Percentiles rank a stretch among this genome's conserved stretches.
These are phyloP conservation scores for Cranoglanis bouderius DNA, from an alignment of 2,113 vertebrate genomes.

Conservation along the genomic window DNA sequence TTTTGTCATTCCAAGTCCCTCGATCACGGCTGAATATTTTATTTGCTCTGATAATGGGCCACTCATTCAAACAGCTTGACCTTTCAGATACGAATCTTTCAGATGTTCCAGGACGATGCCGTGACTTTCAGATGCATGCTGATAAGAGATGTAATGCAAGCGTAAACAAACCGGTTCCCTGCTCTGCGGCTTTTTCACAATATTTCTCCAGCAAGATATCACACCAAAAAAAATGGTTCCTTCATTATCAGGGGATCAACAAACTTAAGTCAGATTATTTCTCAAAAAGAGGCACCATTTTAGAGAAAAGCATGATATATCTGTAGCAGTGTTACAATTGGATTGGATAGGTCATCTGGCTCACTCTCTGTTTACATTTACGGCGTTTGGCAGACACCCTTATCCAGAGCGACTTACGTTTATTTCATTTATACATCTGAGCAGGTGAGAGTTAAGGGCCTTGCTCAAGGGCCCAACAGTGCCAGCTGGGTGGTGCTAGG, in stretches of 20 bases:
- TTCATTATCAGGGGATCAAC: neutral
- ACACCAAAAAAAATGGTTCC: neutral
- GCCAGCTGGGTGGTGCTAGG: too few species aligned
- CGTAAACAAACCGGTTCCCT: constrained; percentile 38
- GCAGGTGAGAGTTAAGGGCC: too few species aligned
- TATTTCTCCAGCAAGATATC: constrained; percentile 18
- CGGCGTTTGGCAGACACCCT: too few species aligned
- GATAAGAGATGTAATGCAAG: constrained; percentile 15
- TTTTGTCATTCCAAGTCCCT: neutral
- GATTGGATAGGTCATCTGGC: neutral
- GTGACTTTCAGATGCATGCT: neutral
- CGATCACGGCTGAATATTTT: constrained; percentile 38
- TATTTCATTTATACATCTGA: too few species aligned
- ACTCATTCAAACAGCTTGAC: constrained; percentile 52
- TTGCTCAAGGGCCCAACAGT: too few species aligned
- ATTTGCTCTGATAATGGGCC: constrained; percentile 43
- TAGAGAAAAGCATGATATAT: neutral
- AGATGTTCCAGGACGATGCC: constrained; percentile 13
- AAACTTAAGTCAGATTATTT: neutral
- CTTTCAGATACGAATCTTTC: constrained; percentile 53
- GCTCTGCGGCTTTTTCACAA: neutral
- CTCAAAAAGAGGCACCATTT: neutral
- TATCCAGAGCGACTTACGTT: too few species aligned
- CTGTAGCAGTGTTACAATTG: neutral
- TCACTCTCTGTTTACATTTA: too few species aligned